Evolutionary conservation across 1,140 invertebrate genomes (phyloP).

Genomic region (Elymnias hypermnestra): DNA sequence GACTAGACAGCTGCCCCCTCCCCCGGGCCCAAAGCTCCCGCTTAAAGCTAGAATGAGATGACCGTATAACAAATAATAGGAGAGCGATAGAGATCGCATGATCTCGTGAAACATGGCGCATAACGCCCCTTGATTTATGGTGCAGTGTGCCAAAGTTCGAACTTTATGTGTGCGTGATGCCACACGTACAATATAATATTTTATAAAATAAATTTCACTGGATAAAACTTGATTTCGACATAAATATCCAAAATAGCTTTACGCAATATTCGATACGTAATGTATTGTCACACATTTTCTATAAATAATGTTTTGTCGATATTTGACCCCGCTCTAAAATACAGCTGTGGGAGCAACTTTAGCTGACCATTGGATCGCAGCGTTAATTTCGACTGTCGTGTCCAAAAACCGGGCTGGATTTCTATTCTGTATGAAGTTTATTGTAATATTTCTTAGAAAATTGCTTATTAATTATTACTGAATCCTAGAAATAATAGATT

Average conservation of each 20-base stretch:
- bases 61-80: conserved; percentile 43
- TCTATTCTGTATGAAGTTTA: no score
- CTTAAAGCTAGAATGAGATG: conserved; percentile 51
- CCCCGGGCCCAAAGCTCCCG: conserved; percentile 40
- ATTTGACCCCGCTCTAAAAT: conserved; percentile 38
- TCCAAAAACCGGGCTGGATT: no score
- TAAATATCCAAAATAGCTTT: conserved; percentile 18
- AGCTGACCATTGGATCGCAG: conserved; percentile 31
- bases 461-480: neutral
- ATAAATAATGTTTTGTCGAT: conserved; percentile 15
- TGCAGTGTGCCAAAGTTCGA: conserved; percentile 71
- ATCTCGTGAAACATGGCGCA: conserved; percentile 75
- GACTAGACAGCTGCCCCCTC: conserved; percentile 66
- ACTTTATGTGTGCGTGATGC: conserved; percentile 67
- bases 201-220: conserved; percentile 23
- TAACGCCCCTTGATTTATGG: conserved; percentile 77
- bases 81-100: conserved; percentile 56
- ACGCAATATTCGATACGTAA: conserved; percentile 8
- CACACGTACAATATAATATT: conserved; percentile 36
- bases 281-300: conserved; percentile 3
- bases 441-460: no score
- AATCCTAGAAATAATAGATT: neutral
- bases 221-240: conserved; percentile 14
- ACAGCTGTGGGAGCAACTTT: conserved; percentile 25
- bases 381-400: conserved; percentile 43